A percentile compares a stretch with the other conserved stretches of the same genome.
Evolutionary conservation across 2,888 invertebrate genomes (phyloP).

Genomic region (Ophraella communa): DNA sequence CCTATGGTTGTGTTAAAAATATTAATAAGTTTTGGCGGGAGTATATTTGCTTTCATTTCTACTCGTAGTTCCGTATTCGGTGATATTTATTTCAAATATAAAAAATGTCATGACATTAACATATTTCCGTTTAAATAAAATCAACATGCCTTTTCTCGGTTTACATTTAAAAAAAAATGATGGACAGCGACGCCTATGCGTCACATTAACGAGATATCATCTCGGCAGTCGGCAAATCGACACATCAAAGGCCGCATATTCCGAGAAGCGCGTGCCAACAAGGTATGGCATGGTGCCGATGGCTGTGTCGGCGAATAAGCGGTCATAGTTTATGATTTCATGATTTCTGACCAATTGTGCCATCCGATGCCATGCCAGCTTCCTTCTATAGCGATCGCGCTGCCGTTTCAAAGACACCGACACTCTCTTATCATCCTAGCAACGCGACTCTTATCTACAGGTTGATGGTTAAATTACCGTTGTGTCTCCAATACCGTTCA

Average conservation of each 20-base stretch:
- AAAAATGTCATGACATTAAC: not conserved
- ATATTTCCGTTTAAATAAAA: not conserved
- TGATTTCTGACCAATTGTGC: slow-evolving; percentile 45
- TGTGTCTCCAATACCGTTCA: not conserved
- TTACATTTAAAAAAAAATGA: not conserved
- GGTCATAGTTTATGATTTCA: slow-evolving; percentile 52
- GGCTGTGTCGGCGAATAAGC: slow-evolving; percentile 35
- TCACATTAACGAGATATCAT: slow-evolving; percentile 32
- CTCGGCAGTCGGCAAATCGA: slow-evolving; percentile 40
- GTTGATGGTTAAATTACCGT: slow-evolving; percentile 13
- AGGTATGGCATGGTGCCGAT: slow-evolving; percentile 43
- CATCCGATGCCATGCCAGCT: slow-evolving; percentile 27
- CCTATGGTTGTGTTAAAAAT: too few species aligned
- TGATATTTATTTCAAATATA: too few species aligned
- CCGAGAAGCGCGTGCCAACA: slow-evolving; percentile 55
- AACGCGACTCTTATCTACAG: slow-evolving; percentile 11
- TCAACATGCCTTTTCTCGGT: not conserved
- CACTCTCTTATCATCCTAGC: slow-evolving; percentile 7
- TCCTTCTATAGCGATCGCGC: slow-evolving; percentile 42
- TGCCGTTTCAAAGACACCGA: slow-evolving; percentile 11
- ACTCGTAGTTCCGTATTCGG: too few species aligned
- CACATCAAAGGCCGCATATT: slow-evolving; percentile 47
- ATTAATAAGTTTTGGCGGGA: too few species aligned
- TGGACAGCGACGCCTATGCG: slow-evolving; percentile 18
- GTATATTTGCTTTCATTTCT: too few species aligned